Percentiles rank a stretch among this genome's conserved stretches.
These are phyloP conservation scores for Pluvialis apricaria DNA, from an alignment of 2,113 vertebrate genomes.

Conservation along the genomic window DNA sequence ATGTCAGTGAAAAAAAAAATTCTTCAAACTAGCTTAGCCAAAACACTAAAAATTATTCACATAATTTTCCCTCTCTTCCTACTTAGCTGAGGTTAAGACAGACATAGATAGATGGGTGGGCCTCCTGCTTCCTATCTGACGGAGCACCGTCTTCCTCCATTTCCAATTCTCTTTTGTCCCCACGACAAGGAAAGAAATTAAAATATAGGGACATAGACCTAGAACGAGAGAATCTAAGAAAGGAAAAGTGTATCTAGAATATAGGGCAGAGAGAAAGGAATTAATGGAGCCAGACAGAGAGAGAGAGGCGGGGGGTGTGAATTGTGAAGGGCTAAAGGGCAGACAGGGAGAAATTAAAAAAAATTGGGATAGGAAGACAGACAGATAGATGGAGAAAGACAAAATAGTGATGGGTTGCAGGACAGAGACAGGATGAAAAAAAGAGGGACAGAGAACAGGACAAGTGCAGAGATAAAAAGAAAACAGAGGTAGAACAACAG, in stretches of 20 bases:
- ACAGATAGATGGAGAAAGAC: not conserved
- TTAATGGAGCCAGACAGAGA: not conserved
- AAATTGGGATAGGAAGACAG: not conserved
- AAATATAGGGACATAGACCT: too few species aligned
- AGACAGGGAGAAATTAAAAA: not conserved
- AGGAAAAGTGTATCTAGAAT: not conserved
- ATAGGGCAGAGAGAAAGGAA: not conserved
- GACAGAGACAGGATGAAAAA: not conserved
- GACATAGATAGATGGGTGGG: too few species aligned
- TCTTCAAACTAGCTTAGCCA: too few species aligned
- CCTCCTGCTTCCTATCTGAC: too few species aligned
- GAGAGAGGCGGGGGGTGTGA: not conserved
- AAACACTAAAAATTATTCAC: too few species aligned
- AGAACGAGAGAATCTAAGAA: too few species aligned
- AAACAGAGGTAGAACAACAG: not conserved
- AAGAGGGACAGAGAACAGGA: not conserved
- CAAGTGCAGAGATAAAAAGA: not conserved
- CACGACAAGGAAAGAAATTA: too few species aligned
- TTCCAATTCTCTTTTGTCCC: too few species aligned
- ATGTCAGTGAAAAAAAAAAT: too few species aligned
- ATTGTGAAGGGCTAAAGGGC: not conserved
- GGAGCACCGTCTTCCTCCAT: too few species aligned
- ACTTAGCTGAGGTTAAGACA: too few species aligned
- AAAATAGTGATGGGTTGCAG: not conserved
- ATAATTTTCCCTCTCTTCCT: too few species aligned